These are phyloP conservation scores for Drosophila orena DNA, from an alignment of 1,140 invertebrate genomes.

Conservation along the genomic window DNA sequence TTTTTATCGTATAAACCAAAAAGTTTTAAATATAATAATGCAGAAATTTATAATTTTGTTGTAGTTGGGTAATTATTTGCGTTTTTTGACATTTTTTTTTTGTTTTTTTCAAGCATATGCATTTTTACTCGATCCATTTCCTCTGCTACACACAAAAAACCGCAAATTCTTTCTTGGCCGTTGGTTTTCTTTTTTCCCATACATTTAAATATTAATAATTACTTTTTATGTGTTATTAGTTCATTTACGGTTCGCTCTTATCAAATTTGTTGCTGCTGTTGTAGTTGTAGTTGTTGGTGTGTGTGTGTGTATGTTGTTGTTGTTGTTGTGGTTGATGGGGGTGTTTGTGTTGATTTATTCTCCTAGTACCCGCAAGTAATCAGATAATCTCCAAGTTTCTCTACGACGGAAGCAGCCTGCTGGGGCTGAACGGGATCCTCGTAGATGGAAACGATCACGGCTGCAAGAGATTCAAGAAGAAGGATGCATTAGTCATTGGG, in stretches of 20 bases:
- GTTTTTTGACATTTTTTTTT: constrained; percentile 44
- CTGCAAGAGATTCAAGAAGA: constrained; percentile 86
- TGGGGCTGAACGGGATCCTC: constrained; percentile 97
- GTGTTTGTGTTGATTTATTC: constrained; percentile 69
- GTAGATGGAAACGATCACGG: constrained; percentile 96
- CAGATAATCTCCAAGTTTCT: constrained; percentile 98
- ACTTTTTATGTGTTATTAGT: constrained; percentile 72
- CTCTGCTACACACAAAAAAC: constrained; percentile 44
- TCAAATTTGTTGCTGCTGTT: constrained; percentile 52
- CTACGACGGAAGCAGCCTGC: constrained; percentile 96
- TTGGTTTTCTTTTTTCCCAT: constrained; percentile 55
- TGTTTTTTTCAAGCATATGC: constrained; percentile 23
- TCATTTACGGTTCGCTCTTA: constrained; percentile 70
- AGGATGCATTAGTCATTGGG: constrained; percentile 9
- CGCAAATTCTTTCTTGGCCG: constrained; percentile 47
- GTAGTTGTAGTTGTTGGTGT: constrained; percentile 18
- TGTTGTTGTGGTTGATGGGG: constrained; percentile 63
- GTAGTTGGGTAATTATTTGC: constrained; percentile 56
- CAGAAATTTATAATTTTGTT: constrained; percentile 79
- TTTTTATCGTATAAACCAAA: constrained; percentile 80
- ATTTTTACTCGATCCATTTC: constrained; percentile 39
- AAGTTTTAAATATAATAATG: constrained; percentile 80
- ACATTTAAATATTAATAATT: constrained; percentile 80
- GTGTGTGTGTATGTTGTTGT: constrained; percentile 32
- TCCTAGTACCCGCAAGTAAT: constrained; percentile 96